Base-by-base conservation (phyloP, 1,140 invertebrate genomes). In the Ceratosolen fusciceps region DNA sequence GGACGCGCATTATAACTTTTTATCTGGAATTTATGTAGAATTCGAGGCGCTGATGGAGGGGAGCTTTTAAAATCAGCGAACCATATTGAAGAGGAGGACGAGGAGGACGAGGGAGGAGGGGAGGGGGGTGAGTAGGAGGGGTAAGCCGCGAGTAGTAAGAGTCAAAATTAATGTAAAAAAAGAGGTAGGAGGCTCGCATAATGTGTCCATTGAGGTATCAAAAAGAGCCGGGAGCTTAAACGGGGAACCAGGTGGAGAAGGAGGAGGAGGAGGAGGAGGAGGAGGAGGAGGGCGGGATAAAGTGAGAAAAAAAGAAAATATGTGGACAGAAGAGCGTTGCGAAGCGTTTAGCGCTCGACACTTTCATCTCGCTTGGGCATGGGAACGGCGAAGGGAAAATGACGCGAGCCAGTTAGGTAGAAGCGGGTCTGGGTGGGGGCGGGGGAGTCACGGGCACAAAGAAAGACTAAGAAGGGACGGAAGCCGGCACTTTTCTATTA, bases 401-500 rank as follows among this genome's bases (percentile, higher is more conserved):
- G 65, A 24, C 31, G n/a, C 49, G 31, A n/a, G n/a, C n/a, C n/a
- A n/a, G n/a, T n/a, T n/a, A n/a, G 58, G 8, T 1, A 49, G 31
- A 43, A 34, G 56, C n/a, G n/a, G n/a, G n/a, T n/a, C n/a, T n/a
- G 56, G 65, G 73, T 47, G 24, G 31, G 49, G 49, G 65, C 39
- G n/a, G 24, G 10, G 67, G 43, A 37, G 14, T 67, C 19, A 43
- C 12, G 37, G 0, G 68, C n/a, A 52, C 0, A 21, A 43, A 62
- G 58, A 67, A 24, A 34, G 56, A 72, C 60, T 16, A 43, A 56
- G 49, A 29, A 37, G n/a, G 47, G 29, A 39, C 39, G 19, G 39
- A 56, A 56, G 58, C 49, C 43, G 62, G 47, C 74, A 77, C 74
- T 77, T 77, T 77, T 77, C 74, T 77, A 77, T 77, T 68, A 77